Conservation (phyloP, 2,113 vertebrate species). For the Penelope pileata region DNA sequence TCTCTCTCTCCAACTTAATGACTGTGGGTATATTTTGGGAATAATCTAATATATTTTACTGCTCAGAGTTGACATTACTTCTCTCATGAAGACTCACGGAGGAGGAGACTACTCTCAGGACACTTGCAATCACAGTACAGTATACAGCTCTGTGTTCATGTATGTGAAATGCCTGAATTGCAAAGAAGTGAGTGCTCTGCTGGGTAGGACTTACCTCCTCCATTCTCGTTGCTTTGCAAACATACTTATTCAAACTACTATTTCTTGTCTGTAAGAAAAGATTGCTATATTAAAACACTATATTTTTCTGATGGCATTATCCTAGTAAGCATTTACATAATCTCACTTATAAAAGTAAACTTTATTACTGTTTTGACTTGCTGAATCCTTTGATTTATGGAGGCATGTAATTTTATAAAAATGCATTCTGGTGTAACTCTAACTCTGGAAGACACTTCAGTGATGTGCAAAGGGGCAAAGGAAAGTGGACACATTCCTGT, state of each 20-base stretch:
- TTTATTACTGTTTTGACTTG: background rate
- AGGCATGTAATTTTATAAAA: background rate
- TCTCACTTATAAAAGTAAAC: background rate
- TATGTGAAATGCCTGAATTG: background rate
- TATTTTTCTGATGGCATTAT: background rate
- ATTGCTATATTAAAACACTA: background rate
- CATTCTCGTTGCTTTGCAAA: background rate
- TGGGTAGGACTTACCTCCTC: background rate
- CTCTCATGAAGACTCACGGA: background rate
- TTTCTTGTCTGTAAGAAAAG: background rate
- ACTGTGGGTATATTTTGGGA: background rate
- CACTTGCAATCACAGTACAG: background rate
- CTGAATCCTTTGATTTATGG: background rate
- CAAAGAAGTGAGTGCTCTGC: background rate
- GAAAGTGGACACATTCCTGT: background rate
- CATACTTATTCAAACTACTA: background rate
- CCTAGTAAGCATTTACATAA: background rate
- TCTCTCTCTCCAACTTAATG: background rate
- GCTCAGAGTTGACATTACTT: background rate
- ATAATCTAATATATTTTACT: background rate
- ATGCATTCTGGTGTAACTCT: background rate
- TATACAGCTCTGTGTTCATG: background rate
- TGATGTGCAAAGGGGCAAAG: background rate
- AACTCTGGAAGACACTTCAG: background rate
- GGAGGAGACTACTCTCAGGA: background rate